Evolutionary conservation across 53 echinoderm and acorn worm genomes (phyloP).

Genomic region (Holothuria leucospilota): DNA sequence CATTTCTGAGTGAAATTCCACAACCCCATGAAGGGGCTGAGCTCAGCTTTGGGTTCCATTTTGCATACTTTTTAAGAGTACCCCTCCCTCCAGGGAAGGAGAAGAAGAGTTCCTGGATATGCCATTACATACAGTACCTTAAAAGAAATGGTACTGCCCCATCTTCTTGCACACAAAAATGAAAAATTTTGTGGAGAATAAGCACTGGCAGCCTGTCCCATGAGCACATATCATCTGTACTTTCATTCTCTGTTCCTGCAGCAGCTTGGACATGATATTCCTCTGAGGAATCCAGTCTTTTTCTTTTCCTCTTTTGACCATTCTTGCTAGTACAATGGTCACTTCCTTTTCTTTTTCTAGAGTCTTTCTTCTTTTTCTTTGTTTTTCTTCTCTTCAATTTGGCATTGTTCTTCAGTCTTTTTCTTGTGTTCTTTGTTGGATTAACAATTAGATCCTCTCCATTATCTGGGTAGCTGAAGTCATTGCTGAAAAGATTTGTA

Average conservation of each 20-base stretch:
- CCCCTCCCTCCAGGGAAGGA: too few relatives aligned
- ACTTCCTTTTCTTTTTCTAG: too few relatives aligned
- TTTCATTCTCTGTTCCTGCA: background rate
- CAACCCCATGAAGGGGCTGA: too few relatives aligned
- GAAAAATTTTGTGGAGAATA: conserved; percentile 18
- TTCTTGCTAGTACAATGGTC: too few relatives aligned
- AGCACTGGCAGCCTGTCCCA: conserved; percentile 1
- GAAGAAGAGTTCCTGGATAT: too few relatives aligned
- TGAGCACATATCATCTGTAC: background rate
- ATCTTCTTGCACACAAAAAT: background rate
- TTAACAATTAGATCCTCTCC: background rate
- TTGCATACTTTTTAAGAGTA: too few relatives aligned
- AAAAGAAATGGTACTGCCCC: conserved; percentile 27
- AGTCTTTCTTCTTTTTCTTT: background rate
- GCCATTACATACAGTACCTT: background rate
- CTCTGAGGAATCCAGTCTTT: too few relatives aligned
- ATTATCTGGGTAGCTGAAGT: background rate
- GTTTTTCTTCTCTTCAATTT: conserved; percentile 5
- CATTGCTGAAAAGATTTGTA: background rate
- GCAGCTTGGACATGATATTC: too few relatives aligned
- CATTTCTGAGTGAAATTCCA: too few relatives aligned
- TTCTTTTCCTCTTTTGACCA: too few relatives aligned
- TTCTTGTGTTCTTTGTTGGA: background rate
- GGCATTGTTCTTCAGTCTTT: background rate
- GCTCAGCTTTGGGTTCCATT: too few relatives aligned